These are phyloP conservation scores for Aricia agestis DNA, from an alignment of 1,140 invertebrate species.

Conservation along the genomic window DNA sequence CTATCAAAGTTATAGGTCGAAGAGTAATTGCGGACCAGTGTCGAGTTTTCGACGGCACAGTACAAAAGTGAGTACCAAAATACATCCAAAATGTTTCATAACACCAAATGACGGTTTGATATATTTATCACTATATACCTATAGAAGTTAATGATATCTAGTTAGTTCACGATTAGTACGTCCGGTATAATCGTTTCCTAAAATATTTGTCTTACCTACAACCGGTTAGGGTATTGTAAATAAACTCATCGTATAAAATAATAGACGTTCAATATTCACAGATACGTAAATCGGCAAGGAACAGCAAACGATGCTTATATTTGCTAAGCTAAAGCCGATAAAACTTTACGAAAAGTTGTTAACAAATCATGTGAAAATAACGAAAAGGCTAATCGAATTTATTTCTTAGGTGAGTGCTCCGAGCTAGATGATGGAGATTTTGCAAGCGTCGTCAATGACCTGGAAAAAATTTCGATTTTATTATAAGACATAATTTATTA, in stretches of 20 bases:
- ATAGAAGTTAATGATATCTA: slow-evolving; percentile 17
- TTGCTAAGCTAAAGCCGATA: slow-evolving; percentile 27
- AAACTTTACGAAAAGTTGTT: slow-evolving; percentile 6
- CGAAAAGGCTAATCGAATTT: slow-evolving; percentile 23
- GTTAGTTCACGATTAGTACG: slow-evolving; percentile 26
- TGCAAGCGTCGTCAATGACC: slow-evolving; percentile 64
- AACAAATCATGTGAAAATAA: slow-evolving; percentile 12
- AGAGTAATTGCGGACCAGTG: slow-evolving; percentile 57
- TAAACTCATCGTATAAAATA: not conserved
- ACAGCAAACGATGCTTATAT: not conserved
- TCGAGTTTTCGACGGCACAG: slow-evolving; percentile 53
- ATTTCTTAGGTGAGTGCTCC: slow-evolving; percentile 55
- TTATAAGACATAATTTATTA: not conserved
- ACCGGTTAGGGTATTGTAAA: not conserved
- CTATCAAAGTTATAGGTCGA: slow-evolving; percentile 51
- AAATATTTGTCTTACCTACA: not conserved
- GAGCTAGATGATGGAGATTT: slow-evolving; percentile 58
- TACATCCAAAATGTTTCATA: slow-evolving; percentile 48
- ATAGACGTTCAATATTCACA: not conserved
- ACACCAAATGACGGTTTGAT: slow-evolving; percentile 21
- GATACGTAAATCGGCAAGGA: not conserved
- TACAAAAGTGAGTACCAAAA: slow-evolving; percentile 72
- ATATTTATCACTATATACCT: slow-evolving; percentile 11
- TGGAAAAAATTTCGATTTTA: slow-evolving; percentile 40
- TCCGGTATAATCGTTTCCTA: slow-evolving; percentile 18